Evolutionary conservation across 2,888 invertebrate genomes (phyloP), one percentile per base, ranked within the genome.

Genomic region (Drosophila affinis): DNA sequence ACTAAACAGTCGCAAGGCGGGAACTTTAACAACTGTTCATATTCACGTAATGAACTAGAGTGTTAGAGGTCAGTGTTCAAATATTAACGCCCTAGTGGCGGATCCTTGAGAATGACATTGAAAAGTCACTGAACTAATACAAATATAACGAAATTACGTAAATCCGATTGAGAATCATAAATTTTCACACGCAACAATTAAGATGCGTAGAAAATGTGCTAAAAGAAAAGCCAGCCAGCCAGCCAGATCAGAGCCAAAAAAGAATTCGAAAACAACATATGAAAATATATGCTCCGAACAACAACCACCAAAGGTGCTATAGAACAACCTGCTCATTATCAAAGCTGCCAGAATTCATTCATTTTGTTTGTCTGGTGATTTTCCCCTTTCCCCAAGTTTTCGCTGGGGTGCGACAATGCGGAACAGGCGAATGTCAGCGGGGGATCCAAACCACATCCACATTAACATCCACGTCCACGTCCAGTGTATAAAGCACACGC

Each of bases 21-120:
- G 75, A 81, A 74, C 47, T 47, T 17, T 1, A 47, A 24, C 81
- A 82, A 54, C 54, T 81, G 82, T 48, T 52, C 1, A 39, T 24
- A 48, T 24, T 24, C 24, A 24, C 21, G 27, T 32, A 9, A 45
- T 39, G 6, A 27, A 24, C 27, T 49, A 24, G 17, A 48, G 29
- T 46, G n/a, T 58, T 24, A 47, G 24, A 67, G 62, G 49, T 58
- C 47, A 45, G 56, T 73, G 32, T 10, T 53, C 1, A 48, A 57
- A 57, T 57, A 55, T 63, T 72, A 51, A 18, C 18, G n/a, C 27
- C 17, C 32, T 55, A n/a, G 14, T n/a, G 14, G n/a, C 39, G 39
- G 39, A 71, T 74, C 83, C 84, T 83, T 75, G 74, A 58, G 68
- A 72, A 83, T 87, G 87, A 63, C 82, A 78, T 87, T 87, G 74